Conservation (phyloP, 2,888 invertebrate species). For the Trissolcus japonicus region DNA sequence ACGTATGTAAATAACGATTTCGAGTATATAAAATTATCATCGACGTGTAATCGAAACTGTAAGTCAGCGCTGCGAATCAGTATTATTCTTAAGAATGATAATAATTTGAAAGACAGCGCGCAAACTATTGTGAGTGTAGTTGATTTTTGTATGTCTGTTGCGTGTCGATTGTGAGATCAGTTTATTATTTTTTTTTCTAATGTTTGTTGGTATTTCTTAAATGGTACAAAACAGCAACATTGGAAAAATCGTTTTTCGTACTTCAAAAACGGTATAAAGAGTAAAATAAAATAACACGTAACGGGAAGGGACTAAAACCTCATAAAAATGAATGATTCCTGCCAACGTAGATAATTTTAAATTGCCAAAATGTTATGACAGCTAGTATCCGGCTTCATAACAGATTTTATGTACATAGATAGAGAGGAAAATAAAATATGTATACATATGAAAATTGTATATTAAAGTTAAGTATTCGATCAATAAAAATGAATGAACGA, state of each 20-base stretch:
- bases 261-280: conserved; percentile 24
- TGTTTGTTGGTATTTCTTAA: conserved; percentile 37
- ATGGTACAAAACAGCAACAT: conserved; percentile 11
- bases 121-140: conserved; percentile 22
- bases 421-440: conserved; percentile 30
- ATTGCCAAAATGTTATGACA: conserved; percentile 49
- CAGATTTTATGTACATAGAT: conserved; percentile 53
- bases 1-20: conserved; percentile 44
- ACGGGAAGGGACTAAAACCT: no score
- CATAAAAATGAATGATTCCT: conserved; percentile 51
- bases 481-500: conserved; percentile 27
- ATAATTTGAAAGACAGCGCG: conserved; percentile 14
- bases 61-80: conserved; percentile 39
- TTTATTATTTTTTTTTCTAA: conserved; percentile 23
- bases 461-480: conserved; percentile 35
- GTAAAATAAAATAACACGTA: conserved; percentile 5
- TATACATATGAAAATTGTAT: conserved; percentile 47
- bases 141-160: conserved; percentile 41
- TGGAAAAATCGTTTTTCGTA: conserved; percentile 28
- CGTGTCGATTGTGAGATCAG: conserved; percentile 14
- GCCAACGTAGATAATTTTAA: conserved; percentile 57
- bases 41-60: conserved; percentile 23
- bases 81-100: conserved; percentile 38
- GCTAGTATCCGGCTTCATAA: conserved; percentile 16
- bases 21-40: conserved; percentile 37